Evolutionary conservation across 2,888 invertebrate genomes (phyloP).

Genomic region (Lacanobia oleracea): DNA sequence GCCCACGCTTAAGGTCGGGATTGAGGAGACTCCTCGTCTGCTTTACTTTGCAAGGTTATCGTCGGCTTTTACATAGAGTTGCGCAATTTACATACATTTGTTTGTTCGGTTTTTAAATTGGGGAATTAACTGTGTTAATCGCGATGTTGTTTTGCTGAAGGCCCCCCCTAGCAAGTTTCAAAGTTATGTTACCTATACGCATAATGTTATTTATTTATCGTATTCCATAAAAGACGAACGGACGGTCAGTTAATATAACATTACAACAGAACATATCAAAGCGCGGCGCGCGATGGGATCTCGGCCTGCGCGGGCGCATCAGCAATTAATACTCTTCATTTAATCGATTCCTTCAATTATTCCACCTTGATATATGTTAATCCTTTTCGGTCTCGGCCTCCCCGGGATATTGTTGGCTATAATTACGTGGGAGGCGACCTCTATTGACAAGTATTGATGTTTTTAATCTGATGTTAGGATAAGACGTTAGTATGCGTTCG

Average conservation of each 20-base stretch:
- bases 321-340: slow-evolving; percentile 90
- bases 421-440: slow-evolving; percentile 90
- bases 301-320: slow-evolving; percentile 85
- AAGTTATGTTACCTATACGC: slow-evolving; percentile 65
- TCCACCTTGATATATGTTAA: slow-evolving; percentile 89
- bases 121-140: slow-evolving; percentile 88
- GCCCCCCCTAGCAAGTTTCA: slow-evolving; percentile 70
- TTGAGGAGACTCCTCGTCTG: slow-evolving; percentile 51
- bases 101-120: slow-evolving; percentile 90
- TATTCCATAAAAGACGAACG: slow-evolving; percentile 65
- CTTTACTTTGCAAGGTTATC: slow-evolving; percentile 78
- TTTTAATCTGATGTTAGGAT: slow-evolving; percentile 91
- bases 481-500: slow-evolving; percentile 88
- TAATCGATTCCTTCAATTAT: slow-evolving; percentile 91
- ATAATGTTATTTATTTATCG: slow-evolving; percentile 66
- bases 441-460: slow-evolving; percentile 90
- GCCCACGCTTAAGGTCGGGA: slow-evolving; percentile 68
- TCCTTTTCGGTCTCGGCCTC: slow-evolving; percentile 85
- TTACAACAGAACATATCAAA: slow-evolving; percentile 74
- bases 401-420: slow-evolving; percentile 89
- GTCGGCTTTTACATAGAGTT: slow-evolving; percentile 88
- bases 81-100: slow-evolving; percentile 90
- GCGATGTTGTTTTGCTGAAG: slow-evolving; percentile 81
- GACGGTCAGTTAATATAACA: slow-evolving; percentile 74
- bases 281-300: slow-evolving; percentile 79